Percentiles rank a stretch among this genome's conserved stretches.
phyloP scores from a whole-genome alignment of 2,888 invertebrate species.

The Scaptomyza polygonia region DNA sequence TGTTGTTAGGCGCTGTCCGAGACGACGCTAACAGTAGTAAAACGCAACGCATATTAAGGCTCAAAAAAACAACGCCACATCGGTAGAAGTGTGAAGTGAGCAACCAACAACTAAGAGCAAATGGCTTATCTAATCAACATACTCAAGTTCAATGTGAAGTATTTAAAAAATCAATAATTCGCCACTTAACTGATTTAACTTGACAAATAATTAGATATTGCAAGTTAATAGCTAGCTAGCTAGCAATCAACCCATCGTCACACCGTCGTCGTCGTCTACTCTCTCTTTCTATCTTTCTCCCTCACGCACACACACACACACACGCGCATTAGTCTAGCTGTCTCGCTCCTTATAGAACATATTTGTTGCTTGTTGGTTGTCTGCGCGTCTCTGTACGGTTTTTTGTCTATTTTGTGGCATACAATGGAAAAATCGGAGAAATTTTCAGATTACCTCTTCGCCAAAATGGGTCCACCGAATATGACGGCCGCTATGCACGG shows the following conservation, averaged over 20 bases:
- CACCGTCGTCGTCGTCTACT: too few relatives aligned
- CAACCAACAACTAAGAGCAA: slow-evolving; percentile 38
- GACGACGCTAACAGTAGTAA: slow-evolving; percentile 76
- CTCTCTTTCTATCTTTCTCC: background rate
- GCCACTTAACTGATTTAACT: slow-evolving; percentile 5
- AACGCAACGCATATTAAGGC: slow-evolving; percentile 65
- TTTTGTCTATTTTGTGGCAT: slow-evolving; percentile 45
- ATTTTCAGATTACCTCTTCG: slow-evolving; percentile 92
- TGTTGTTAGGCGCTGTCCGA: slow-evolving; percentile 80
- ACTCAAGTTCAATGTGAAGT: slow-evolving; percentile 83
- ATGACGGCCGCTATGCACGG: slow-evolving; percentile 84
- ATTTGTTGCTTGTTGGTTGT: slow-evolving; percentile 4
- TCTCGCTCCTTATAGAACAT: slow-evolving; percentile 20
- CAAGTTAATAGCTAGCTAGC: background rate
- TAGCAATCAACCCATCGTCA: background rate
- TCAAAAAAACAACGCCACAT: slow-evolving; percentile 84
- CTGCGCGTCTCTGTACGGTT: slow-evolving; percentile 21
- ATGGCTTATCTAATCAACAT: slow-evolving; percentile 83
- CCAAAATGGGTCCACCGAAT: slow-evolving; percentile 90
- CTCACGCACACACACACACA: background rate
- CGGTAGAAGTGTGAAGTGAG: slow-evolving; percentile 75
- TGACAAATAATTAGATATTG: background rate
- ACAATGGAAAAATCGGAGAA: slow-evolving; percentile 88
- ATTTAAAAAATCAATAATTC: slow-evolving; percentile 82
- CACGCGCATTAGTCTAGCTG: slow-evolving; percentile 21